Evolutionary conservation across 2,113 vertebrate species (phyloP).

Genomic region (Mobula hypostoma): DNA sequence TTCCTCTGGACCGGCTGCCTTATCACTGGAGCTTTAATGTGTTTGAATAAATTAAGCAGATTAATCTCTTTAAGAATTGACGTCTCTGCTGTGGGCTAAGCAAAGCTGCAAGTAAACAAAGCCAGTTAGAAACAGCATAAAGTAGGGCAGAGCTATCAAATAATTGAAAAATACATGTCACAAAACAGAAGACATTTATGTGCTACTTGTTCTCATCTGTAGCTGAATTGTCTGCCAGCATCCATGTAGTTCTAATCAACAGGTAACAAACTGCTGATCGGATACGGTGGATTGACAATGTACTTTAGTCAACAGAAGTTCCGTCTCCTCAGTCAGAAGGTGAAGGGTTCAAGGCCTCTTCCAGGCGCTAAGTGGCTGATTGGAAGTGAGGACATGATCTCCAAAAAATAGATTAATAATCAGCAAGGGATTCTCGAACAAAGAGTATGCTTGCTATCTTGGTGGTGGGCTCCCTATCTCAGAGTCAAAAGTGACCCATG

Average conservation of each 20-base stretch:
- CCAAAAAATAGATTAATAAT: not conserved
- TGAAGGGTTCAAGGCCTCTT: not conserved
- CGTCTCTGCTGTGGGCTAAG: conserved; percentile 50
- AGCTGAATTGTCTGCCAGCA: not conserved
- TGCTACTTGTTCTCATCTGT: not conserved
- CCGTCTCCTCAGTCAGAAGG: not conserved
- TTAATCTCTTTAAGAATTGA: conserved; percentile 50
- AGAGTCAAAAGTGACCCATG: not conserved
- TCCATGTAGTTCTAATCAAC: not conserved
- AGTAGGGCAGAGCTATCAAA: conserved; percentile 41
- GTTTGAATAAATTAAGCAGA: conserved; percentile 47
- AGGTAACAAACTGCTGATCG: not conserved
- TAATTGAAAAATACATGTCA: not conserved
- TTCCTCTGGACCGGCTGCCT: not conserved
- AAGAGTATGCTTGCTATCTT: not conserved
- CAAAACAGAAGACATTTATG: not conserved
- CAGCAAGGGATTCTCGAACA: not conserved
- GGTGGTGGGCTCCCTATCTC: not conserved
- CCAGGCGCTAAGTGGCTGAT: not conserved
- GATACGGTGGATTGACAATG: not conserved
- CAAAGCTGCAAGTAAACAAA: conserved; percentile 48
- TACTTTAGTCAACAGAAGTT: not conserved
- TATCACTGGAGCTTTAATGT: conserved; percentile 43
- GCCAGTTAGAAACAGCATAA: conserved; percentile 38
- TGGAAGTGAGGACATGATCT: not conserved